Conservation (phyloP, 1,140 invertebrate genomes). For the Chrysomallon squamiferum region DNA sequence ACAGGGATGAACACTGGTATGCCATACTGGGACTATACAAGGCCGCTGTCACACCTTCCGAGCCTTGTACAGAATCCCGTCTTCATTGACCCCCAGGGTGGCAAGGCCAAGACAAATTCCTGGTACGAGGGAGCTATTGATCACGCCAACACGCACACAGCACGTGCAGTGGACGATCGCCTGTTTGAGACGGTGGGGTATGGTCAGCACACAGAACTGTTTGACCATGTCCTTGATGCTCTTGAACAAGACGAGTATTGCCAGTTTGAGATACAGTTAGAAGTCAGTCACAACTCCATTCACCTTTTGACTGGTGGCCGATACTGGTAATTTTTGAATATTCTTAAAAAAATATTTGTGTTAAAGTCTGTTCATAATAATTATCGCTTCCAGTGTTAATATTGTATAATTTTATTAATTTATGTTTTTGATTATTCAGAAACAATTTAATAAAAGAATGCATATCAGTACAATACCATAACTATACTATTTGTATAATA, state of each 20-base stretch:
- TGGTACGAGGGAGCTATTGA: background rate
- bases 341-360: no score
- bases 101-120: background rate
- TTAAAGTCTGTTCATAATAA: no score
- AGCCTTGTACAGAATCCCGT: background rate
- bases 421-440: no score
- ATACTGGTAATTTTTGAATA: no score
- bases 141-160: background rate
- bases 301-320: constrained; percentile 21
- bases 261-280: constrained; percentile 28
- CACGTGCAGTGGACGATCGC: background rate
- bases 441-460: no score
- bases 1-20: constrained; percentile 20
- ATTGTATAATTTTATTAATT: no score
- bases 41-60: constrained; percentile 19
- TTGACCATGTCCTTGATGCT: constrained; percentile 20
- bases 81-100: background rate
- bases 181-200: constrained; percentile 14
- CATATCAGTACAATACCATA: no score
- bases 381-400: no score
- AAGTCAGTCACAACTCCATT: constrained; percentile 23
- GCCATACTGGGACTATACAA: constrained; percentile 34
- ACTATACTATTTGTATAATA: no score
- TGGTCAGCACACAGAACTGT: constrained; percentile 14
- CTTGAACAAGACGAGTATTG: constrained; percentile 33